These are phyloP conservation scores for Limnephilus auricula DNA, from an alignment of 2,888 invertebrate genomes.

Conservation along the genomic window DNA sequence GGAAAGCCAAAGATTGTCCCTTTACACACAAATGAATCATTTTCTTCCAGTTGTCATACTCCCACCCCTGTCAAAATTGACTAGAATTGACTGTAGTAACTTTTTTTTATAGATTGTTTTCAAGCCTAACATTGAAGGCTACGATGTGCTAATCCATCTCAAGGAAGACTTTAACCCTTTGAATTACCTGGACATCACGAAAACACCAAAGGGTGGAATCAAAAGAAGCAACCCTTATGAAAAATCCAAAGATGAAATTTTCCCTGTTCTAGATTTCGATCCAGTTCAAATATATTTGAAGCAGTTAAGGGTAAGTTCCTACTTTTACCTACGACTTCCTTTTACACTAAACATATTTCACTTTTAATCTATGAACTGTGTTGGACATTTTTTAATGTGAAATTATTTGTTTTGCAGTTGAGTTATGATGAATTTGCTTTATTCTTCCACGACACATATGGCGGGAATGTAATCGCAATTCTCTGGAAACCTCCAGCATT, in stretches of 20 bases:
- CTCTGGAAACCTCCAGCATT: conserved; percentile 87
- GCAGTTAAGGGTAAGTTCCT: conserved; percentile 83
- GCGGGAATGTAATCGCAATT: conserved; percentile 91
- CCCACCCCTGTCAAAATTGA: no score
- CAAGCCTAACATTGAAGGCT: conserved; percentile 81
- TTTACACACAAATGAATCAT: neutral
- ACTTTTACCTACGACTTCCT: neutral
- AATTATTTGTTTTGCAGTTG: conserved; percentile 74
- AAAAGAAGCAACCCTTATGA: conserved; percentile 63
- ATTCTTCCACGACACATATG: conserved; percentile 93
- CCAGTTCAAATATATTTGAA: conserved; percentile 84
- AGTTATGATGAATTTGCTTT: conserved; percentile 87
- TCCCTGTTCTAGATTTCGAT: conserved; percentile 88
- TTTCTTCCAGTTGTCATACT: neutral
- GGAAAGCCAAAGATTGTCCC: neutral
- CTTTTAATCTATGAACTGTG: neutral
- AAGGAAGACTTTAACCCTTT: conserved; percentile 74
- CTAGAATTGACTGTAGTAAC: no score
- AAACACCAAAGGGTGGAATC: conserved; percentile 60
- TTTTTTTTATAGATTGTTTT: conserved; percentile 76
- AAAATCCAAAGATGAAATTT: conserved; percentile 69
- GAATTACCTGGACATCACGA: conserved; percentile 70
- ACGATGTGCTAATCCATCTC: conserved; percentile 86
- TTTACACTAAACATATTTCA: neutral
- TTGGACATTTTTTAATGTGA: neutral